phyloP scores from a whole-genome alignment of 2,113 vertebrate genomes.

The Microcebus tavaratra region DNA sequence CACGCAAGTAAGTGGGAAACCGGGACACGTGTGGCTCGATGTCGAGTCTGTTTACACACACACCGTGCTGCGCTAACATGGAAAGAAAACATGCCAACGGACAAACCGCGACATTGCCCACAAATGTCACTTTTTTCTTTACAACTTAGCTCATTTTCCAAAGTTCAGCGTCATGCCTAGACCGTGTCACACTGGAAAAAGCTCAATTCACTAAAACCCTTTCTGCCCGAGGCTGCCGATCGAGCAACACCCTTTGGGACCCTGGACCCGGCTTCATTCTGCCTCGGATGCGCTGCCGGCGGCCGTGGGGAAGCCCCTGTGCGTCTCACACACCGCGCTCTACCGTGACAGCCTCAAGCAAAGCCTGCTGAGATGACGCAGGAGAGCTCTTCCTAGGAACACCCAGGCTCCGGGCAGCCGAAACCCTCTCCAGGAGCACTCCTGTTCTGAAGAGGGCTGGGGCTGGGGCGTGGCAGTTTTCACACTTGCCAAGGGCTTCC shows the following conservation, averaged over 20 bases:
- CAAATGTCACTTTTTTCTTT: background rate
- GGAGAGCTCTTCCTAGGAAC: background rate
- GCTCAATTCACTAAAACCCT: background rate
- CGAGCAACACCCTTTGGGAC: background rate
- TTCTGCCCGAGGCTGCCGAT: background rate
- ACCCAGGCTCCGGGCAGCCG: background rate
- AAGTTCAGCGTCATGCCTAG: background rate
- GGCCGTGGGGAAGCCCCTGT: background rate
- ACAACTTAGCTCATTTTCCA: background rate
- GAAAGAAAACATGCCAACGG: too few relatives aligned
- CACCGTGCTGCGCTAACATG: too few relatives aligned
- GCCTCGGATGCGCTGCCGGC: background rate
- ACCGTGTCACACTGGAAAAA: background rate
- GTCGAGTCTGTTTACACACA: background rate
- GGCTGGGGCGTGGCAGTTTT: accelerated
- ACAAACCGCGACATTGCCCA: background rate
- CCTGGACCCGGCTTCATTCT: background rate
- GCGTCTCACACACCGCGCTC: background rate
- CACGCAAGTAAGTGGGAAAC: too few relatives aligned
- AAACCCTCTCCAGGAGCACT: background rate
- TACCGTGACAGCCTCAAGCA: background rate
- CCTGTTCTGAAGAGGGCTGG: background rate
- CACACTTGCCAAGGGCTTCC: background rate
- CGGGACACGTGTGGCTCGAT: background rate
- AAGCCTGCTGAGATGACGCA: background rate